Base-by-base conservation (phyloP, 1,140 invertebrate genomes). In the Penaeus vannamei region DNA sequence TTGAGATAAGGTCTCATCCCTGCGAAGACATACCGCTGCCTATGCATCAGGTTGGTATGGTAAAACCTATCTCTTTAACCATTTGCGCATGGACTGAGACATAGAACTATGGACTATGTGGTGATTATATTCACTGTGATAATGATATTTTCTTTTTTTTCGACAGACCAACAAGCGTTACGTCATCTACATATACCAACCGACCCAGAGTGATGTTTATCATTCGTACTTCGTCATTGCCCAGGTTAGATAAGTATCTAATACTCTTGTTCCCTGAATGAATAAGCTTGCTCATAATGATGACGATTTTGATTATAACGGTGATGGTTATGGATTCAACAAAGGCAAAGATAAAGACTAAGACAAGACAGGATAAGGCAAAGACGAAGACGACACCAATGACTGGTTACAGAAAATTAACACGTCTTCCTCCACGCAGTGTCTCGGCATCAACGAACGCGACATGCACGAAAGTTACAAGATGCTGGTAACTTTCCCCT, bases 401-500 rank as follows among this genome's bases (percentile, higher is more conserved):
- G 26, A 76, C 1, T 36, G 19, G 26, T 26, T 7, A 64, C 32
- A 62, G 59, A 84, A 23, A 69, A 19, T n/a, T 20, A n/a, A 79
- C 61, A n/a, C 36, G 19, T 7, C 64, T n/a, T 87, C 32, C 26
- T 82, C 5, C 8, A 14, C 1, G n/a, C 86, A 91, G 90, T 91
- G 90, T 62, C 79, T 91, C 23, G 90, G 90, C 23, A 89, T 83
- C 64, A 87, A 85, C 60, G 64, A 85, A 62, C n/a, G 90, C 8
- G 90, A 89, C 26, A 80, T 84, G 17, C 84, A 89, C 79, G 90
- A 91, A 36, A 85, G 86, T 59, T 59, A 86, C 23, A 42, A 72
- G 59, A 83, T 85, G 82, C 89, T 91, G 90, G 46, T 86, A 14
- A 88, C 87, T n/a, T 86, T 89, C 59, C 76, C 69, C 4, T 91